Evolutionary conservation across 2,888 invertebrate genomes (phyloP), one percentile per base, ranked within the genome.

Genomic region (Cantharis nigra): DNA sequence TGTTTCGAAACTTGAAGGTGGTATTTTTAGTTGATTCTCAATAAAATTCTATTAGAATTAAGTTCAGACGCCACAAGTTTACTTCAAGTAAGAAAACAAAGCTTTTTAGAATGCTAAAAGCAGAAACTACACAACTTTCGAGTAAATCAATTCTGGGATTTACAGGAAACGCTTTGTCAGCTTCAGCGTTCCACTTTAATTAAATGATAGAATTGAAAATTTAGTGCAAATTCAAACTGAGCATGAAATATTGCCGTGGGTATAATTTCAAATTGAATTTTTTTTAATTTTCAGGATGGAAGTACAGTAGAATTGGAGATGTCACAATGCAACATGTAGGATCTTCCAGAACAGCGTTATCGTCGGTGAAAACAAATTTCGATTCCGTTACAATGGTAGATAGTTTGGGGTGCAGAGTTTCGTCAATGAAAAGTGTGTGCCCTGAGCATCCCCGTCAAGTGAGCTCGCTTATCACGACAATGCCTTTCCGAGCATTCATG

Each of bases 401-500:
- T 10, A 81, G 89, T 0, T 84, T 86, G 0, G 91, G 91, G 14
- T 91, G 91, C 77, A 84, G 90, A 0, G 89, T 89, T 81, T 87
- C 89, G 0, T 85, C 87, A 16, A 90, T 91, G 88, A 87, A 87
- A 63, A 85, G 86, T 63, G 85, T 91, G 5, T 90, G 90, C 78
- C 87, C 89, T 0, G 87, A 87, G 75, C 85, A 88, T 18, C 90
- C 90, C 5, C 83, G 85, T 20, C 87, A 88, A 71, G 30, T 85
- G 11, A 82, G 78, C 13, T 89, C 90, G 0, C 82, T 91, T 49
- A 87, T 88, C 0, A 89, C 89, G 74, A 86, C 89, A 3, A 83
- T 86, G 26, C 86, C 87, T 65, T 90, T 91, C 79, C 89, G 91
- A 71, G 91, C 91, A 0, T 90, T 92, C 64, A 89, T 91, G 88